Conservation (phyloP, 2,888 invertebrate genomes). For the Callyntrura guangdongensis region DNA sequence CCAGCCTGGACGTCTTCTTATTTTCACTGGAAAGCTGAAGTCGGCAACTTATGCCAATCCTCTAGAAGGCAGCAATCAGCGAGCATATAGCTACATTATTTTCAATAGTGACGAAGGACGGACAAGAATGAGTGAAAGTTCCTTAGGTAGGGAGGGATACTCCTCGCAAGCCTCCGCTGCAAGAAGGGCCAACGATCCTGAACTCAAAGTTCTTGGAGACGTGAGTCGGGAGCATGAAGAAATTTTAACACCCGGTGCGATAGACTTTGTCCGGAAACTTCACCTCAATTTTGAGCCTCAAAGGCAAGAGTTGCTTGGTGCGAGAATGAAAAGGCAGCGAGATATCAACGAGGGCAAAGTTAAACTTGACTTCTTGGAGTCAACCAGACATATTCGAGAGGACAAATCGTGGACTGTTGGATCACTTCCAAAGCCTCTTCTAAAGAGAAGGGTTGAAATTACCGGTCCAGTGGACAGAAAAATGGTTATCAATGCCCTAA, state of each 20-base stretch:
- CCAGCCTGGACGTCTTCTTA: slow-evolving; percentile 21
- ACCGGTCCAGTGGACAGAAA: slow-evolving; percentile 82
- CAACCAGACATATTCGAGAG: slow-evolving; percentile 75
- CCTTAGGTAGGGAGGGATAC: slow-evolving; percentile 49
- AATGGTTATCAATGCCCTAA: slow-evolving; percentile 82
- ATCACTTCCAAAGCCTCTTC: slow-evolving; percentile 75
- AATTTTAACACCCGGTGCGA: slow-evolving; percentile 77
- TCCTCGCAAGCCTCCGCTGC: slow-evolving; percentile 59
- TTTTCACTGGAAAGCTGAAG: slow-evolving; percentile 45
- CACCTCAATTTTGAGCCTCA: slow-evolving; percentile 79
- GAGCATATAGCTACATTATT: slow-evolving; percentile 59
- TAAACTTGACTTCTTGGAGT: slow-evolving; percentile 74
- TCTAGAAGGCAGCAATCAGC: background rate
- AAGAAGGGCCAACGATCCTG: background rate
- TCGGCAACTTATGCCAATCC: slow-evolving; percentile 25
- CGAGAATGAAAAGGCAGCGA: slow-evolving; percentile 71
- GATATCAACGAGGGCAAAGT: slow-evolving; percentile 76
- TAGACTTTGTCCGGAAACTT: slow-evolving; percentile 79
- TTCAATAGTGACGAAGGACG: slow-evolving; percentile 55
- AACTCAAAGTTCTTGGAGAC: slow-evolving; percentile 41
- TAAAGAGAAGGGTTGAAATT: slow-evolving; percentile 79
- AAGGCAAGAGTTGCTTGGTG: slow-evolving; percentile 73
- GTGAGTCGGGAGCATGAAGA: slow-evolving; percentile 62
- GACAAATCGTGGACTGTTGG: slow-evolving; percentile 77
- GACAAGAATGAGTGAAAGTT: slow-evolving; percentile 46